Evolutionary conservation across 2,113 vertebrate genomes (phyloP), one percentile per base, ranked within the genome.

Genomic region (Paraplagusia blochii): DNA sequence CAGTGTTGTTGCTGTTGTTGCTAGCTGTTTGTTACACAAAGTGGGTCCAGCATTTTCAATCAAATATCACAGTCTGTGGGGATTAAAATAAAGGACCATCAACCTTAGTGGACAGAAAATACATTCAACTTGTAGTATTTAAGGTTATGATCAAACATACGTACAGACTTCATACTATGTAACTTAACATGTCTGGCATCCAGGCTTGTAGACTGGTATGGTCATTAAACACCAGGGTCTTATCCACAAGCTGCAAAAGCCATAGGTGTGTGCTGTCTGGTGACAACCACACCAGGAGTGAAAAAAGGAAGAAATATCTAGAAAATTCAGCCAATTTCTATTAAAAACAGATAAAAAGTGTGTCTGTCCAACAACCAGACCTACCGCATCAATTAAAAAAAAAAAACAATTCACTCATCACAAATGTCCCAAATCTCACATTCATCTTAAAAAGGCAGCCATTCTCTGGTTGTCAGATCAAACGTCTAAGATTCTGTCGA

Each of bases 41-140:
- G 9, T 22, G 34, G 29, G 67, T 56, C 56, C 40, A 17, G 56
- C 29, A 12, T 35, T 46, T 29, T 14, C 45, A 47, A 40, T 57
- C 0, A 48, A 63, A 51, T 65, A 68, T 77, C 68, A 77, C 64
- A 77, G 74, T 69, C 68, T 61, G 56, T n/a, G 53, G 44, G 48
- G n/a, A 29, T 29, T 29, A 9, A 53, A 51, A 12, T 10, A 53
- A 51, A 12, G 51, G 62, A 47, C 54, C 15, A 33, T 65, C 43
- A 63, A 63, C 70, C 61, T 57, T 53, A 52, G 34, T 3, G 44
- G 44, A 77, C n/a, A 63, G 17, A 39, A 64, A 39, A 61, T 76
- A 85, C 77, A 84, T 81, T 85, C 78, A 79, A 76, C 74, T 44
- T 74, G 67, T 59, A 59, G 74, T 58, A 76, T 58, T 29, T 43